Conservation (phyloP, 2,113 vertebrate species). For the Australoheros scitulus region DNA sequence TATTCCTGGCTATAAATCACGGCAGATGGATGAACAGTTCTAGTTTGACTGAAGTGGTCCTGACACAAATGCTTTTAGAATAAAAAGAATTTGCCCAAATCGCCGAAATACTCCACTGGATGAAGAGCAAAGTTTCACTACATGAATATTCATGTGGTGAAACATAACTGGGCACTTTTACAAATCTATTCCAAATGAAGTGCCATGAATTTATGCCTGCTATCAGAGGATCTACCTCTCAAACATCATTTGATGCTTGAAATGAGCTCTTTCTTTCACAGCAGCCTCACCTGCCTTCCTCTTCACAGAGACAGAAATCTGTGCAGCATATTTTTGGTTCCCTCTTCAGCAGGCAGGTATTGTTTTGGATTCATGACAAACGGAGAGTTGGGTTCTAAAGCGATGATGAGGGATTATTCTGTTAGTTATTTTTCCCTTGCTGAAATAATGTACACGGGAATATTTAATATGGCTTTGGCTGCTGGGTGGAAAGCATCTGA, state of each 20-base stretch:
- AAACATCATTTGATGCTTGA: not conserved
- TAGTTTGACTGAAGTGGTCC: not conserved
- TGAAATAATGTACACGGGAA: constrained; percentile 9
- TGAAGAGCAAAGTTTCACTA: not conserved
- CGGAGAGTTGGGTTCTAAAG: constrained; percentile 10
- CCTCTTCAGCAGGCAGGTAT: constrained; percentile 4
- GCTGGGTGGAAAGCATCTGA: constrained; percentile 42
- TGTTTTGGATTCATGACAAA: constrained; percentile 40
- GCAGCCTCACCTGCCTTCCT: constrained; percentile 10
- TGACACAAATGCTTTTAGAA: not conserved
- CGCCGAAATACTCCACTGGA: not conserved
- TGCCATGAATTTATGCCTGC: not conserved
- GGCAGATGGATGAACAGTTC: not conserved
- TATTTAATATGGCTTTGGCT: constrained; percentile 47
- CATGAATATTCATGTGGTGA: constrained; percentile 27
- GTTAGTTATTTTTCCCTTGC: constrained; percentile 43
- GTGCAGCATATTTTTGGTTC: not conserved
- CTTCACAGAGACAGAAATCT: not conserved
- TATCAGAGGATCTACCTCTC: constrained; percentile 14
- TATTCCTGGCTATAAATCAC: no score
- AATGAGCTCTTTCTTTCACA: constrained; percentile 5
- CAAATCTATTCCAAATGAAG: constrained; percentile 14
- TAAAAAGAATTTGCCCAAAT: not conserved
- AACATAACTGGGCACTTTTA: constrained; percentile 7
- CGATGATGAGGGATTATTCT: constrained; percentile 46